Percentiles rank a stretch among this genome's conserved stretches.
Conservation (phyloP, 1,140 invertebrate genomes). For the Melitaea cinxia region DNA sequence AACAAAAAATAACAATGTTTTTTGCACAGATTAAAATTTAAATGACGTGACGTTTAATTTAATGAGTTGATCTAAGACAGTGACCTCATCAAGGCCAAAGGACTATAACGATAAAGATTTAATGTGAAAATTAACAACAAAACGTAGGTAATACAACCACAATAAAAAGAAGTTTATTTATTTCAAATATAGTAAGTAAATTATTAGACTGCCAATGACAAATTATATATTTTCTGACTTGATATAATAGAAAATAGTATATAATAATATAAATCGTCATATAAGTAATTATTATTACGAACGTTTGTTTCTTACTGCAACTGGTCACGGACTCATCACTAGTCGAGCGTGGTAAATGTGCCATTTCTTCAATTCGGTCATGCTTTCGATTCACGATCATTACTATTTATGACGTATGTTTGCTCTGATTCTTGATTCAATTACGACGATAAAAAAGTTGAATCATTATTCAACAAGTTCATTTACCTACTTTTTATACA, state of each 20-base stretch:
- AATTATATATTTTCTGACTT: no score
- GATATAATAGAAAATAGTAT: no score
- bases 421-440: slow-evolving; percentile 41
- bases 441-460: slow-evolving; percentile 27
- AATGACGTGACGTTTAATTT: background rate
- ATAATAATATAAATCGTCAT: background rate
- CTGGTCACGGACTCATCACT: slow-evolving; percentile 43
- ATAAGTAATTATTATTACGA: background rate
- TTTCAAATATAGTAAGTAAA: no score
- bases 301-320: slow-evolving; percentile 6
- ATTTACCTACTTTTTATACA: slow-evolving; percentile 19
- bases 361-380: slow-evolving; percentile 50
- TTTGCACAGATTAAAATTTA: background rate
- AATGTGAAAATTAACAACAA: background rate
- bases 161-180: no score
- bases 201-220: no score
- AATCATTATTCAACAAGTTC: slow-evolving; percentile 13
- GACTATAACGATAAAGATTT: background rate
- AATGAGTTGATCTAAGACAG: background rate
- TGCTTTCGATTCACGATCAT: slow-evolving; percentile 59
- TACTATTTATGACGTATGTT: slow-evolving; percentile 37
- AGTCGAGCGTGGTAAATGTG: slow-evolving; percentile 55
- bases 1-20: background rate
- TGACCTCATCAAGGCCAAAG: slow-evolving; percentile 16
- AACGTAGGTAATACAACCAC: no score